Base-by-base conservation (phyloP, 2,113 vertebrate genomes). In the Ginglymostoma cirratum region DNA sequence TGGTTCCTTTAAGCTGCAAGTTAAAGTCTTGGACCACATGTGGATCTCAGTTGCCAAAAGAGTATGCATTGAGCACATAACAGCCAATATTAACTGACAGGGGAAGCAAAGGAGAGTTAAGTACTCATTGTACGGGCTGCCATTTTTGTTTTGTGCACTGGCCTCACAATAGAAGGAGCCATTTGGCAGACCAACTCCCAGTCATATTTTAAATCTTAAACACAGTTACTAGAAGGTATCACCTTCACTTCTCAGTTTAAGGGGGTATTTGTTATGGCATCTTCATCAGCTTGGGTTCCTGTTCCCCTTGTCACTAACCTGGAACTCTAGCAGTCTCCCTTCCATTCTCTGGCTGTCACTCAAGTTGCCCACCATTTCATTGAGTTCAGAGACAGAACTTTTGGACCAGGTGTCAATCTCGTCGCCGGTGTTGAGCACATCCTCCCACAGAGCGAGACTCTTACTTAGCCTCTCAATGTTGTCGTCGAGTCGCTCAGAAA, bases 401-500 rank as follows among this genome's bases (percentile, higher is more conserved):
- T 96, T 97, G 12, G 97, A 98, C 99, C 99, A 99, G 1, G 97
- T 97, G 95, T 98, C 98, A 0, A 99, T 97, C 96, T 99, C 98
- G 7, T 98, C 97, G 96, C 98, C 98, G 65, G 97, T 97, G 95
- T 97, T 96, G 96, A 98, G 97, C 14, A 99, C 97, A 85, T 99
- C 98, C 12, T 98, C 98, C 99, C 99, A 99, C 0, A 99, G 97
- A n/a, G 97, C 97, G 30, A 98, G 0, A 38, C 98, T 98, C 42
- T 97, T 89, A 8, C 97, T 97, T 69, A 99, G 97, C 61, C 96
- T 97, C 78, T 99, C 98, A 0, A 98, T 97, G 96, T 98, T 98
- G n/a, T 98, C 98, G 90, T 99, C 99, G 72, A 98, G 97, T 96
- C 97, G 98, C 96, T 99, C 99, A n/a, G 98, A 98, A 0, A 98